Evolutionary conservation across 1,140 invertebrate genomes (phyloP).

Genomic region (Drosophila ogumai): DNA sequence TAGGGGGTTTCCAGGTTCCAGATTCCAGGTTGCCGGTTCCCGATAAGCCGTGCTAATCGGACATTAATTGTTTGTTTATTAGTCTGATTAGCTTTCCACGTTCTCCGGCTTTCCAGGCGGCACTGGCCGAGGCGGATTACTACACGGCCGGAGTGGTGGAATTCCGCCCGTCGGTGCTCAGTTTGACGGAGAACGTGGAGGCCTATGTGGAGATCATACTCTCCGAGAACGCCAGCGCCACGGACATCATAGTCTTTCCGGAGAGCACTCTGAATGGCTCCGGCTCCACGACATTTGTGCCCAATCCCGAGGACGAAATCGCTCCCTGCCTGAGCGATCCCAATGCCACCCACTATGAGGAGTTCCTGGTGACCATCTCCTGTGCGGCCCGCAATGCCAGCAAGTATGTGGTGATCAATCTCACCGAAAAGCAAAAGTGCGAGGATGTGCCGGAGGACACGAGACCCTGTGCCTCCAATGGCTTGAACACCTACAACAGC

Average conservation of each 20-base stretch:
- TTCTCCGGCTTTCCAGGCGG: constrained; percentile 64
- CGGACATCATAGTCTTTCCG: constrained; percentile 94
- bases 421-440: constrained; percentile 88
- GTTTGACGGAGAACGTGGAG: constrained; percentile 47
- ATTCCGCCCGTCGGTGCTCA: constrained; percentile 53
- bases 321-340: constrained; percentile 66
- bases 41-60: constrained; percentile 14
- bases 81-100: constrained; percentile 6
- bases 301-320: constrained; percentile 29
- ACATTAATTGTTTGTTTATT: constrained; percentile 22
- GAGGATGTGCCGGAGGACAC: constrained; percentile 71
- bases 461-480: constrained; percentile 76
- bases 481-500: constrained; percentile 88
- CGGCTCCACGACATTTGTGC: constrained; percentile 57
- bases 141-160: constrained; percentile 87
- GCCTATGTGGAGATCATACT: constrained; percentile 68
- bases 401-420: constrained; percentile 90
- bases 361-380: constrained; percentile 64
- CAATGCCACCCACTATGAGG: constrained; percentile 21
- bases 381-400: constrained; percentile 59
- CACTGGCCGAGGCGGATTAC: constrained; percentile 68
- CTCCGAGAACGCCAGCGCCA: constrained; percentile 66
- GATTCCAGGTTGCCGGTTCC: not conserved
- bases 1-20: not conserved
- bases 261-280: constrained; percentile 86